A percentile compares a stretch with the other conserved stretches of the same genome.
Conservation (phyloP, 2,888 invertebrate genomes). For the Linnaemya tessellans region DNA sequence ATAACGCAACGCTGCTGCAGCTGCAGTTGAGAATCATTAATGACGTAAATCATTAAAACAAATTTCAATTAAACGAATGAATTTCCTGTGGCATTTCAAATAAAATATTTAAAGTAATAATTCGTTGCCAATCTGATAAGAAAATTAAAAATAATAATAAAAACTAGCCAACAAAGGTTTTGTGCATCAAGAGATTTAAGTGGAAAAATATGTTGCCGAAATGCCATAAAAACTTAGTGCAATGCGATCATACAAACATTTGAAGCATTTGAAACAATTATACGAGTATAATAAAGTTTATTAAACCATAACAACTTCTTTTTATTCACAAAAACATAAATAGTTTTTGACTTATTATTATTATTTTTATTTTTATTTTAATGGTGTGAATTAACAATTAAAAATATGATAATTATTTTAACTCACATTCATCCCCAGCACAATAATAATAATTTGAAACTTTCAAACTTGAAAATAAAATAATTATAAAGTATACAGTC, state of each 20-base stretch:
- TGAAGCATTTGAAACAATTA: neutral
- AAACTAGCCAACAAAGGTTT: neutral
- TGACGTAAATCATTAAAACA: conserved; percentile 25
- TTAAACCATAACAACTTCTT: neutral
- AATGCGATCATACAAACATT: neutral
- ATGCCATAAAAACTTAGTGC: neutral
- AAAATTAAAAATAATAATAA: neutral
- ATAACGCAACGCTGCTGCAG: neutral
- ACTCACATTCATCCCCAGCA: neutral
- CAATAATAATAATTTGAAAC: neutral
- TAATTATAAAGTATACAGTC: too few relatives aligned
- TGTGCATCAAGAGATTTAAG: neutral
- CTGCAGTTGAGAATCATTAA: neutral
- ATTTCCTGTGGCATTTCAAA: conserved; percentile 1
- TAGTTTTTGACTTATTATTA: neutral
- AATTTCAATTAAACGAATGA: conserved; percentile 7
- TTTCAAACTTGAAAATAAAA: neutral
- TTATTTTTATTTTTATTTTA: neutral
- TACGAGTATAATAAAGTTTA: conserved; percentile 7
- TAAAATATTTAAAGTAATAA: neutral
- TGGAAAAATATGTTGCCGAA: neutral
- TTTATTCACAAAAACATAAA: neutral
- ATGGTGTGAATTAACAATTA: neutral
- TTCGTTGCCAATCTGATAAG: conserved; percentile 28
- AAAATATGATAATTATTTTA: neutral